Evolutionary conservation across 2,797 vertebrate species (phyloP).

Genomic region (Apogon talboti): DNA sequence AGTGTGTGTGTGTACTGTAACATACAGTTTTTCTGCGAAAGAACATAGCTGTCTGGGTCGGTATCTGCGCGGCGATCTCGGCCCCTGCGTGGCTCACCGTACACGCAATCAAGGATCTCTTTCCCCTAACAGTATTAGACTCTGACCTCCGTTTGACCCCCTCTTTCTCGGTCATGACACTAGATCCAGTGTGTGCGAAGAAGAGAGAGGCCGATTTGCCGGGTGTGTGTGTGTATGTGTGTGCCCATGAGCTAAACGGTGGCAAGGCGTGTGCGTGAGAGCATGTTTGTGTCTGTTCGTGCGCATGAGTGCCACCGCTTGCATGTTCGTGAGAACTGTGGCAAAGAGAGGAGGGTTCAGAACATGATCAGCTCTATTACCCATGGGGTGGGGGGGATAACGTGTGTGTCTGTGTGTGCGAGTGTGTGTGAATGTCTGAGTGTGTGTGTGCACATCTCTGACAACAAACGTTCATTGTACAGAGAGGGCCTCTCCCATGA

Average conservation of each 20-base stretch:
- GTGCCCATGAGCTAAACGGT: conserved; percentile 23
- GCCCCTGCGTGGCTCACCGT: conserved; percentile 66
- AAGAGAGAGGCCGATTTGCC: conserved; percentile 32
- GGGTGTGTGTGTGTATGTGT: conserved; percentile 20
- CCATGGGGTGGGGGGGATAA: conserved; percentile 75
- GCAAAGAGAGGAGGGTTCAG: conserved; percentile 74
- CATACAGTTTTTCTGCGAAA: conserved; percentile 21
- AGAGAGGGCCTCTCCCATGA: conserved; percentile 82
- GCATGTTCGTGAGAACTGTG: conserved; percentile 77
- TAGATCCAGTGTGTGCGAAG: conserved; percentile 51
- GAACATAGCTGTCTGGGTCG: conserved; percentile 44
- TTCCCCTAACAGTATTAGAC: conserved; percentile 70
- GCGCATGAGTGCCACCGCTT: conserved; percentile 54
- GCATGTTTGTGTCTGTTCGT: conserved; percentile 5
- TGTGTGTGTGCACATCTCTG: conserved; percentile 71
- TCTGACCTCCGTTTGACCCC: conserved; percentile 76
- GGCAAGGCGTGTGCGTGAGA: conserved; percentile 1
- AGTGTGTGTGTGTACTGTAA: conserved; percentile 36
- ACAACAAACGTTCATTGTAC: conserved; percentile 85
- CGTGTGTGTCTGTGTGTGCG: conserved; percentile 48
- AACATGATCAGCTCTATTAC: conserved; percentile 84
- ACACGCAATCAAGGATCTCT: conserved; percentile 68
- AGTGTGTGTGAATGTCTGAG: conserved; percentile 36
- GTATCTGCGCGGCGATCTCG: conserved; percentile 65
- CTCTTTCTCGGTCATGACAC: conserved; percentile 71